Evolutionary conservation across 35 echinoderm and acorn worm species (phyloP), one percentile per base, ranked within the genome.

Genomic region (Anneissia japonica): DNA sequence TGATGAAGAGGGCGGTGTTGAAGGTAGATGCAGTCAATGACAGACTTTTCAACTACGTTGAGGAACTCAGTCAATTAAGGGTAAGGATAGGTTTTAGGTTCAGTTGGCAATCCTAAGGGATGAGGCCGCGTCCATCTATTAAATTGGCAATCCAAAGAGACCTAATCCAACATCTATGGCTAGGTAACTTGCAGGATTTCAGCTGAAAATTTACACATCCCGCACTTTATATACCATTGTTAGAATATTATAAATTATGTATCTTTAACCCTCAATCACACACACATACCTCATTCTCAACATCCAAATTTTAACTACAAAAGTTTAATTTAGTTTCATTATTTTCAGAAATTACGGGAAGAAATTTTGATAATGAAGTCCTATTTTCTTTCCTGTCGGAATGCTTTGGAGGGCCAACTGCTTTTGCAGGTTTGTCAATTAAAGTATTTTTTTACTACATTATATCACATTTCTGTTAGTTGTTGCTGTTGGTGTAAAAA

Each of bases 291-390:
- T n/a, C n/a, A n/a, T n/a, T n/a, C n/a, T n/a, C n/a, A n/a, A n/a
- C n/a, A n/a, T n/a, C n/a, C n/a, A n/a, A n/a, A n/a, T n/a, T n/a
- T n/a, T n/a, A n/a, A n/a, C n/a, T n/a, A n/a, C n/a, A n/a, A n/a
- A 21, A 82, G 40, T 0, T 29, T 46, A 38, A 74, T 37, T 90
- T 31, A 81, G 16, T 84, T 77, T 84, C 74, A 85, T 38, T 39
- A 9, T 35, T 79, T 51, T 64, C 88, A 99, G 92, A 99, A 92
- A 91, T 86, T 94, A 84, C 46, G 92, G 79, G 96, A 92, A 88
- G 96, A 99, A 79, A 86, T 99, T 72, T 87, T 99, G 17, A 85
- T 94, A 17, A 99, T 99, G 96, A 99, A 94, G 84, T 80, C 88
- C 31, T 99, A 99, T 73, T 99, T 99, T 38, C 64, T 94, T 17